phyloP scores from a whole-genome alignment of 2,113 vertebrate genomes.

The Condylura cristata region DNA sequence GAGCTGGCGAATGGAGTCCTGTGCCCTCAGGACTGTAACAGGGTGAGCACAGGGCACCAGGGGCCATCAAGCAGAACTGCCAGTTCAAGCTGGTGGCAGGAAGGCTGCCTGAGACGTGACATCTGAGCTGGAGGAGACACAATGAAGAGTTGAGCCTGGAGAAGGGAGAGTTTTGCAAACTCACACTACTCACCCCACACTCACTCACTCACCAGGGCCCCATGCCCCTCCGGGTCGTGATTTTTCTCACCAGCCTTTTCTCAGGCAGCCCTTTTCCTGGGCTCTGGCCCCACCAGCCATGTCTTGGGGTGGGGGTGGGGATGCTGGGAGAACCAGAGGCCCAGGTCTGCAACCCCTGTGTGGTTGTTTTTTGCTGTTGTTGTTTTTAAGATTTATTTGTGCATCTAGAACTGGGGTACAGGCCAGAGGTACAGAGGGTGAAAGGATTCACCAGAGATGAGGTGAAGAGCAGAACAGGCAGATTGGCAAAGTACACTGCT shows the following conservation, averaged over 20 bases:
- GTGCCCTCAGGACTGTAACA: not conserved
- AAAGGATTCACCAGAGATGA: too few relatives aligned
- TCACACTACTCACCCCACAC: not conserved
- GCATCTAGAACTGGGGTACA: too few relatives aligned
- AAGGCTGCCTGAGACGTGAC: not conserved
- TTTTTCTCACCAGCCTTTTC: not conserved
- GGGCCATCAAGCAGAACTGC: not conserved
- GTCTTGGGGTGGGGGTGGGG: fast-evolving
- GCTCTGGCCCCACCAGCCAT: not conserved
- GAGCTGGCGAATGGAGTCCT: fast-evolving
- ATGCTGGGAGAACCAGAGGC: not conserved
- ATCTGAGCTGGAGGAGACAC: not conserved
- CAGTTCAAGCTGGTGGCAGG: not conserved
- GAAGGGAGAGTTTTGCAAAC: not conserved
- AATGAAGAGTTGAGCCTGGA: not conserved
- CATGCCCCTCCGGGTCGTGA: fast-evolving
- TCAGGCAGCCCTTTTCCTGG: not conserved
- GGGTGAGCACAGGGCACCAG: not conserved
- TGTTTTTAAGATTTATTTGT: too few relatives aligned
- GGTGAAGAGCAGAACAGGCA: too few relatives aligned
- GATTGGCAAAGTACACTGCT: too few relatives aligned
- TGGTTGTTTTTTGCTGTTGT: not conserved
- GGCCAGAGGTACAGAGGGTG: too few relatives aligned
- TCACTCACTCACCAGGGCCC: not conserved
- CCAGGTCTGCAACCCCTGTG: not conserved